Percentiles rank a stretch among this genome's conserved stretches.
phyloP scores from a whole-genome alignment of 2,888 invertebrate genomes.

The Eupelmus urozonus region DNA sequence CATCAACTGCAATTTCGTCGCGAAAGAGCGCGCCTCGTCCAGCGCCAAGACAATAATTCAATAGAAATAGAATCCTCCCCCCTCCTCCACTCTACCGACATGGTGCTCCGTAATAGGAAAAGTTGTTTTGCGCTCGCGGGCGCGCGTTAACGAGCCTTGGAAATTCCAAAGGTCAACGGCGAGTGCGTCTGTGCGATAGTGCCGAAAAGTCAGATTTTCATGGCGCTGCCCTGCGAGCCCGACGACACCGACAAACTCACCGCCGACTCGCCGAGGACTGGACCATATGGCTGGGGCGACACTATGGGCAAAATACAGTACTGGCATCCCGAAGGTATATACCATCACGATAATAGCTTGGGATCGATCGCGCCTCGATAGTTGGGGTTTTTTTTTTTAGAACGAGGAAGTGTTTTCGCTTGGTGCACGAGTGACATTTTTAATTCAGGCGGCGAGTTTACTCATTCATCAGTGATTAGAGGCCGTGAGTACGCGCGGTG shows the following conservation, averaged over 20 bases:
- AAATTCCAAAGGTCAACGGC: not conserved
- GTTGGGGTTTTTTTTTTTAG: too few relatives aligned
- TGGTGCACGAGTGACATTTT: too few relatives aligned
- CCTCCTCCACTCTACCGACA: too few relatives aligned
- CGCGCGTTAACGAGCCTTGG: not conserved
- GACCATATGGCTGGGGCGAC: slow-evolving; percentile 69
- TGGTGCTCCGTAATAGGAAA: too few relatives aligned
- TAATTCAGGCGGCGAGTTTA: too few relatives aligned
- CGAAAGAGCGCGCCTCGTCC: too few relatives aligned
- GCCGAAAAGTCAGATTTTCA: not conserved
- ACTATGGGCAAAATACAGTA: slow-evolving; percentile 75
- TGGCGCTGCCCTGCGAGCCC: slow-evolving; percentile 19
- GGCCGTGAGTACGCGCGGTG: not conserved
- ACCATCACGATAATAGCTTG: slow-evolving; percentile 51
- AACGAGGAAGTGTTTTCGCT: too few relatives aligned
- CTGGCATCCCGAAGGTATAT: slow-evolving; percentile 76
- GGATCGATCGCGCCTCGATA: too few relatives aligned
- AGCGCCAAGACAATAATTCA: too few relatives aligned
- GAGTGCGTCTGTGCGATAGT: not conserved
- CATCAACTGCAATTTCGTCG: too few relatives aligned
- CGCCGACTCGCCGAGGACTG: slow-evolving; percentile 49
- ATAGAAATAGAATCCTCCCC: too few relatives aligned
- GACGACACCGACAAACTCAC: not conserved
- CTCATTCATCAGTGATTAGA: not conserved
- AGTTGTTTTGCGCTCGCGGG: too few relatives aligned